Evolutionary conservation across 1,140 invertebrate species (phyloP).

Genomic region (Proctacanthus coquilletti): DNA sequence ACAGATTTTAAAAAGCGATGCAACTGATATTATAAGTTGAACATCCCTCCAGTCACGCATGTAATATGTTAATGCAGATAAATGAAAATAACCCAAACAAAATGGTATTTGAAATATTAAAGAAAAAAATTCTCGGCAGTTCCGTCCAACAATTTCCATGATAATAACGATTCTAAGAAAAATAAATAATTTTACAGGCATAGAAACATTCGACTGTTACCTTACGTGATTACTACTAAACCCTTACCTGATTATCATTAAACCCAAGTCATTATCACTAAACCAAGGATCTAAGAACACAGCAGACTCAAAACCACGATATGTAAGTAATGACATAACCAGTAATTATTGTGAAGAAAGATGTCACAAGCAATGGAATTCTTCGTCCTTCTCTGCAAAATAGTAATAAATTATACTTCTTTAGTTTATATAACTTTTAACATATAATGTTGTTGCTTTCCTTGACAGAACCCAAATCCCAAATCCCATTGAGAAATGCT

Average conservation of each 20-base stretch:
- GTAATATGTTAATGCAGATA: conserved; percentile 41
- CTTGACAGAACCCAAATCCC: conserved; percentile 27
- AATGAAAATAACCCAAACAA: conserved; percentile 42
- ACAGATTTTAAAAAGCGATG: conserved; percentile 48
- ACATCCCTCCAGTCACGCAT: conserved; percentile 50
- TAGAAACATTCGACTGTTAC: too few relatives aligned
- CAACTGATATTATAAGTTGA: conserved; percentile 53
- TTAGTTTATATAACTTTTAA: background rate
- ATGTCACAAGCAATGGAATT: conserved; percentile 43
- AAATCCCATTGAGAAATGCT: background rate
- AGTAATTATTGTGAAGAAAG: conserved; percentile 40
- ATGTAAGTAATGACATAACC: conserved; percentile 45
- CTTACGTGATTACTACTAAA: too few relatives aligned
- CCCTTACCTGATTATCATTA: conserved; percentile 47
- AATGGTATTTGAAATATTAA: conserved; percentile 51
- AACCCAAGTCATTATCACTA: conserved; percentile 46
- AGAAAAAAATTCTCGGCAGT: conserved; percentile 48
- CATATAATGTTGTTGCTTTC: conserved; percentile 37
- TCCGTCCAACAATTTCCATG: conserved; percentile 49
- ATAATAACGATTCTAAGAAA: conserved; percentile 44
- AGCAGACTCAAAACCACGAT: conserved; percentile 48
- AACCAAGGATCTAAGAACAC: conserved; percentile 45
- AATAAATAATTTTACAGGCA: too few relatives aligned
- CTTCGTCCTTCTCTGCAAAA: conserved; percentile 45
- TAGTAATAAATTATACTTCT: background rate